A percentile compares a stretch with the other conserved stretches of the same genome.
Evolutionary conservation across 2,888 invertebrate species (phyloP).

Genomic region (Trissolcus brochymenae): DNA sequence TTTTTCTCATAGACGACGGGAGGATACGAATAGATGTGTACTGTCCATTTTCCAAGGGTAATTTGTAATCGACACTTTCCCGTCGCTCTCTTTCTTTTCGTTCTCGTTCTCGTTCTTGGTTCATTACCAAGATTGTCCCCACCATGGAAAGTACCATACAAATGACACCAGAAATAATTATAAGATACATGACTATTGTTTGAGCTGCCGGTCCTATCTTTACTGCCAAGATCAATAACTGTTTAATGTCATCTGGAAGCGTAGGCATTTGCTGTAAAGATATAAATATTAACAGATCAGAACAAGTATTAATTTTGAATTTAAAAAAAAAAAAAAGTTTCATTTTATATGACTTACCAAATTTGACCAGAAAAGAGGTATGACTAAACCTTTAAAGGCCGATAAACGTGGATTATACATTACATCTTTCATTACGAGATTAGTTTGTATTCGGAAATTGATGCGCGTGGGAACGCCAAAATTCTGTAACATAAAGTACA

Average conservation of each 20-base stretch:
- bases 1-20: constrained; percentile 71
- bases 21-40: constrained; percentile 72
- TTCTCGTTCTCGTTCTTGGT: constrained; percentile 63
- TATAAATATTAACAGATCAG: neutral
- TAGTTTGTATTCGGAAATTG: constrained; percentile 83
- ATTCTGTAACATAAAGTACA: constrained; percentile 73
- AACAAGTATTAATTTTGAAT: neutral
- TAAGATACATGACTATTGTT: constrained; percentile 63
- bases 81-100: constrained; percentile 61
- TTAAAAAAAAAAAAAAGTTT: neutral
- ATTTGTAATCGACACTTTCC: constrained; percentile 70
- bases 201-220: constrained; percentile 68
- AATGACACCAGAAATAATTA: constrained; percentile 66
- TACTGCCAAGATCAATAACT: constrained; percentile 63
- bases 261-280: constrained; percentile 63
- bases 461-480: constrained; percentile 83
- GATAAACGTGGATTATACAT: constrained; percentile 80
- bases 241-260: constrained; percentile 60
- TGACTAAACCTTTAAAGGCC: constrained; percentile 80
- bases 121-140: constrained; percentile 67
- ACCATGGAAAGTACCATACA: constrained; percentile 66
- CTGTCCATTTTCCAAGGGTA: constrained; percentile 72
- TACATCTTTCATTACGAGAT: constrained; percentile 82
- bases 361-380: constrained; percentile 86
- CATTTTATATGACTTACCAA: constrained; percentile 78